Evolutionary conservation across 2,888 invertebrate genomes (phyloP), one percentile per base, ranked within the genome.

Genomic region (Drosophila birchii): DNA sequence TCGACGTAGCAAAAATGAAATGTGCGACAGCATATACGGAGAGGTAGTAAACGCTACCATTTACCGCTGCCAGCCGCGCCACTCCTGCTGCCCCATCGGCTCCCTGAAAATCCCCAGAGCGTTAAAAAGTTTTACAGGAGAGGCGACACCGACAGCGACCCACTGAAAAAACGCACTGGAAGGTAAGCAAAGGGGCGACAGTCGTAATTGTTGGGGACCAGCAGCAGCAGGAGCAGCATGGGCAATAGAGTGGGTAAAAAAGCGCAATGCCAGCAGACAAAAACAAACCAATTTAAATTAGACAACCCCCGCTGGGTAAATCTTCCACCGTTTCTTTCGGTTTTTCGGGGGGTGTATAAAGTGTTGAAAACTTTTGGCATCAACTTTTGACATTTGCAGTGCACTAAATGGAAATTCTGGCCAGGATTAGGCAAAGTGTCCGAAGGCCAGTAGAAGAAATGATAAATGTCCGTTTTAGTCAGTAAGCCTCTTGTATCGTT

Each of bases 271-370:
- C 77, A 87, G 84, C 81, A 89, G 86, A 86, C 80, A 85, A 90
- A 75, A 91, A 84, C 83, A 87, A 90, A 90, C 88, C 90, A 90
- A 91, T 91, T 91, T 91, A 88, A 91, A 91, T 91, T 90, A 79
- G 84, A 82, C 80, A 41, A 56, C 70, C 70, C 89, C 91, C 76
- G 77, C 73, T 80, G 90, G 78, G 78, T 45, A 20, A 56, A 62
- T 53, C 53, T 51, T 45, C 16, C 53, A 12, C 20, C 36, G 18
- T 44, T 55, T 66, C 26, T 16, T 56, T 45, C 53, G 80, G 77
- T 68, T 70, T n/a, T 73, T 71, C 16, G 29, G 56, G 60, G 67
- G 63, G 63, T 56, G 63, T 56, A 51, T 64, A 88, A 81, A 84
- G 88, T 87, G 86, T 79, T 84, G 87, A 84, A 81, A 86, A 76